These are phyloP conservation scores for Salvelinus fontinalis DNA, from an alignment of 2,113 vertebrate genomes.

Conservation along the genomic window DNA sequence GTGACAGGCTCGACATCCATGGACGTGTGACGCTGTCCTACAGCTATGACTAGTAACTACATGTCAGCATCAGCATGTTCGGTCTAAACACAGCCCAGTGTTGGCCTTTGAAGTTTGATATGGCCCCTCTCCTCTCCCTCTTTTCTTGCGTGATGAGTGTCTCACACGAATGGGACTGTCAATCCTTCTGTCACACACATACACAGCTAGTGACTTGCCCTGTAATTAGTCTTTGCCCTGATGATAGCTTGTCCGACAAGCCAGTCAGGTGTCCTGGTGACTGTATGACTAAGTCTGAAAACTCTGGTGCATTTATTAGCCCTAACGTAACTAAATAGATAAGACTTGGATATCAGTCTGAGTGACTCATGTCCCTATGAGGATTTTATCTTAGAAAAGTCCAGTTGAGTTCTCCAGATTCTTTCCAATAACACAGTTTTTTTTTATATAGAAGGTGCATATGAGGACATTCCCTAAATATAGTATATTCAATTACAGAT, in stretches of 20 bases:
- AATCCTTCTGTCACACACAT: constrained; percentile 2
- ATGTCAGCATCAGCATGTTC: background rate
- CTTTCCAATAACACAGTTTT: too few species aligned
- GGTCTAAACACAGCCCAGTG: background rate
- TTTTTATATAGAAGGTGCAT: too few species aligned
- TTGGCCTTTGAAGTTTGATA: constrained; percentile 3
- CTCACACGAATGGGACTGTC: background rate
- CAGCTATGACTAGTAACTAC: too few species aligned
- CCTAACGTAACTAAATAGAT: too few species aligned
- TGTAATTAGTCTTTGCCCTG: background rate
- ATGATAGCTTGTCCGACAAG: background rate
- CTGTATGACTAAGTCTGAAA: background rate
- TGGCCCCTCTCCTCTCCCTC: background rate
- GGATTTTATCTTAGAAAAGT: too few species aligned
- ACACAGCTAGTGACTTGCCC: background rate
- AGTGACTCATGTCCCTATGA: too few species aligned
- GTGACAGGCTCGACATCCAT: too few species aligned
- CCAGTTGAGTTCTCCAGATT: too few species aligned
- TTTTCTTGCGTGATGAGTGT: background rate
- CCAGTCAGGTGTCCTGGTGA: background rate
- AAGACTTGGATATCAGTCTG: too few species aligned
- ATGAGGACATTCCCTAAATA: too few species aligned
- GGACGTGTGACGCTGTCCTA: too few species aligned
- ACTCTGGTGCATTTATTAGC: background rate
- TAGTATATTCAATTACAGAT: too few species aligned